phyloP scores from a whole-genome alignment of 2,888 invertebrate species.

The Aporophyla lueneburgensis region DNA sequence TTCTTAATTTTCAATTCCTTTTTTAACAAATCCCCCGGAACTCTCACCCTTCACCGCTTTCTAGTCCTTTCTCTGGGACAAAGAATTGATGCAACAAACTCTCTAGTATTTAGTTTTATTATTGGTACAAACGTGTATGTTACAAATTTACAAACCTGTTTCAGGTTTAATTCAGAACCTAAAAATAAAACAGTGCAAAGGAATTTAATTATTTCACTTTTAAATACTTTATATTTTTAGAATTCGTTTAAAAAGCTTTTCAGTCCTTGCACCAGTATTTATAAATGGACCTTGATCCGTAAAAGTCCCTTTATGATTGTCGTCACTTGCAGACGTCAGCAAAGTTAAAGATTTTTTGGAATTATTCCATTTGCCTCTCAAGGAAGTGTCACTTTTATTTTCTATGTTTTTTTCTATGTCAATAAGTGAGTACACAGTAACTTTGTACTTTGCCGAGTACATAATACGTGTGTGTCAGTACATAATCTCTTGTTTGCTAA shows the following conservation, averaged over 20 bases:
- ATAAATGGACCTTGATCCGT: background rate
- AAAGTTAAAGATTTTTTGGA: background rate
- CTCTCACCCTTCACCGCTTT: too few relatives aligned
- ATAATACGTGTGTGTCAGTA: constrained; percentile 35
- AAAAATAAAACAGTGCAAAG: background rate
- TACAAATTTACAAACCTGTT: too few relatives aligned
- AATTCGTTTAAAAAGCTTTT: background rate
- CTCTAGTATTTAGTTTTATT: too few relatives aligned
- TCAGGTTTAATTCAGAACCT: too few relatives aligned
- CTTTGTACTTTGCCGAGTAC: constrained; percentile 44
- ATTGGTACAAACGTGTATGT: too few relatives aligned
- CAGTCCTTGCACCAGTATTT: background rate
- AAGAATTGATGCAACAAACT: too few relatives aligned
- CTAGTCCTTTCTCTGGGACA: too few relatives aligned
- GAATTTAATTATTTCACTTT: too few relatives aligned
- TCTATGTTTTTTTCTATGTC: constrained; percentile 26
- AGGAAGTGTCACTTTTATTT: background rate
- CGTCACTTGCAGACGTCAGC: background rate
- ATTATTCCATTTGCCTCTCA: background rate
- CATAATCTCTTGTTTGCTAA: constrained; percentile 30
- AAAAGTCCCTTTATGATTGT: background rate
- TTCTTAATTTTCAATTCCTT: too few relatives aligned
- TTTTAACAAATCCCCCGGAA: too few relatives aligned
- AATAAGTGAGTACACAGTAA: constrained; percentile 4
- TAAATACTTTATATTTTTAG: background rate